phyloP scores from a whole-genome alignment of 2,113 vertebrate genomes.

The Australoheros scitulus region DNA sequence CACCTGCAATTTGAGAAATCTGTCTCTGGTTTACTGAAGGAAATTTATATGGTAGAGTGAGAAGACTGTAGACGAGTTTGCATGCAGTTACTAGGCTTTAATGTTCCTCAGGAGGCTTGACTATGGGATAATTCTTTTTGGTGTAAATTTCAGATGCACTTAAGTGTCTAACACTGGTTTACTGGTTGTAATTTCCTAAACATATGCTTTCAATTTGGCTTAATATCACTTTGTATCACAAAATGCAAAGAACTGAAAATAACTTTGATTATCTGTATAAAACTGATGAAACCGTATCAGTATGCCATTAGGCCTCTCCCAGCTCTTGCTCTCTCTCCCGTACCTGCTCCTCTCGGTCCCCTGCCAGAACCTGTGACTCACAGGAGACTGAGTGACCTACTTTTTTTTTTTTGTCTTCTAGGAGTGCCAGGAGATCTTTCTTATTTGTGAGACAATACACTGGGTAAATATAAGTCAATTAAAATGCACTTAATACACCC shows the following conservation, averaged over 20 bases:
- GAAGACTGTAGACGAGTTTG: constrained; percentile 38
- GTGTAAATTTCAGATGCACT: constrained; percentile 27
- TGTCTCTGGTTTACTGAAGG: constrained; percentile 7
- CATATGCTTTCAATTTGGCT: constrained; percentile 8
- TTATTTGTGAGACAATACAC: constrained; percentile 71
- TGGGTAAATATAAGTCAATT: constrained; percentile 76
- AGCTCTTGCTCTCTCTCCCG: constrained; percentile 48
- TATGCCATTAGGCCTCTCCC: constrained; percentile 51
- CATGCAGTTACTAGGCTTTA: constrained; percentile 8
- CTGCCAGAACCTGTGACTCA: constrained; percentile 81
- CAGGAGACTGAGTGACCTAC: constrained; percentile 82
- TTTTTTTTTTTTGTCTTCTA: constrained; percentile 75
- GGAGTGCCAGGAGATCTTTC: constrained; percentile 75
- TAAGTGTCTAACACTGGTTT: constrained; percentile 31
- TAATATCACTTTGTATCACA: constrained; percentile 22
- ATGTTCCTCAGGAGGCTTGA: constrained; percentile 29
- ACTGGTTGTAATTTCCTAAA: constrained; percentile 37
- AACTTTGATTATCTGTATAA: constrained; percentile 45
- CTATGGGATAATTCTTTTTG: neutral
- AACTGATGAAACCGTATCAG: constrained; percentile 50
- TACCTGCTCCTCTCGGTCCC: constrained; percentile 78
- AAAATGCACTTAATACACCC: constrained; percentile 69
- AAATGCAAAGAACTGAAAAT: constrained; percentile 23
- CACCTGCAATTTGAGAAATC: constrained; percentile 63
- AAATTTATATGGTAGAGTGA: constrained; percentile 35